phyloP scores from a whole-genome alignment of 2,888 invertebrate species.

The Philaethria dido region DNA sequence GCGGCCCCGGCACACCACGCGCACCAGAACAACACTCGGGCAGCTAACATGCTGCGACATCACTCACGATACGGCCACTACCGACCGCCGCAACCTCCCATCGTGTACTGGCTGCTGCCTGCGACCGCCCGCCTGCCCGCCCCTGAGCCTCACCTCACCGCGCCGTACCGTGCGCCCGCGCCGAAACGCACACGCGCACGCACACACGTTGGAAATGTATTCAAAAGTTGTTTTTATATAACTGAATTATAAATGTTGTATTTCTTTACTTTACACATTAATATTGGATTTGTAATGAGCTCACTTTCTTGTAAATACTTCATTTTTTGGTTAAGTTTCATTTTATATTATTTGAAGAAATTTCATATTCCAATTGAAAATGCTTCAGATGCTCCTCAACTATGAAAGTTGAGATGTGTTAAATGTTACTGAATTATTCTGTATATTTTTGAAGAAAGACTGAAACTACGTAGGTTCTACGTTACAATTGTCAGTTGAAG shows the following conservation, averaged over 20 bases:
- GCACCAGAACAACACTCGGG: conserved; percentile 72
- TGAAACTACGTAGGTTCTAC: too few relatives aligned
- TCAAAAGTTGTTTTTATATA: conserved; percentile 15
- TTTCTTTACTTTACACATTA: not conserved
- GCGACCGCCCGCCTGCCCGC: too few relatives aligned
- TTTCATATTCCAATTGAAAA: too few relatives aligned
- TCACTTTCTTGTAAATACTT: not conserved
- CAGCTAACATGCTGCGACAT: conserved; percentile 80
- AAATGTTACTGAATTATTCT: too few relatives aligned
- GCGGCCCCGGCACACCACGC: conserved; percentile 61
- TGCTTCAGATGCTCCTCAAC: too few relatives aligned
- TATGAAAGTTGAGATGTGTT: too few relatives aligned
- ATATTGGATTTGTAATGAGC: not conserved
- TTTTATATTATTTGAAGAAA: not conserved
- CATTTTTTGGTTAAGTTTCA: not conserved
- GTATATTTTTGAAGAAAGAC: too few relatives aligned
- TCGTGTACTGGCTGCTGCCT: conserved; percentile 78
- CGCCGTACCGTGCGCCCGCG: conserved; percentile 69
- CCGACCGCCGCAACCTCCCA: conserved; percentile 72
- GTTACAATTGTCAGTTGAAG: not conserved
- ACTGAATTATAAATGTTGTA: not conserved
- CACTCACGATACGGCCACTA: conserved; percentile 73
- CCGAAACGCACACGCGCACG: conserved; percentile 65
- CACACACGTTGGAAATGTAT: conserved; percentile 52
- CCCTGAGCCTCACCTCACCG: conserved; percentile 65